Evolutionary conservation across 2,888 invertebrate genomes (phyloP), one percentile per base, ranked within the genome.

Genomic region (Punctoribates punctum): DNA sequence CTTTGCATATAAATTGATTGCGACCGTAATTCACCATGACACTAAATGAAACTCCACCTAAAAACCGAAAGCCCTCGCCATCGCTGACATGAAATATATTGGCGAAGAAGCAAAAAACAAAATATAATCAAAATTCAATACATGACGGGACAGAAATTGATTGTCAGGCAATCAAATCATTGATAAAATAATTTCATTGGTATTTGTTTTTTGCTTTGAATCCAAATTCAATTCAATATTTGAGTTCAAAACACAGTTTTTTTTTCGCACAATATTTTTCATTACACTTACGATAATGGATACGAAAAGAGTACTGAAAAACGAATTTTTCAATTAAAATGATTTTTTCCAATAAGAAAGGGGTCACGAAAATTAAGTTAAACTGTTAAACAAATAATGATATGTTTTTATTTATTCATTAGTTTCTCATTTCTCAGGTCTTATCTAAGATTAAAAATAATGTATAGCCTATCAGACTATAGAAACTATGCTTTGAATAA

Each of bases 371-470:
- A 60, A 60, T 13, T 60, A 29, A 60, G 27, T 27, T 42, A 60
- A 60, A 60, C 60, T 34, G 34, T 57, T 25, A 60, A 60, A 60
- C 60, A 60, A 60, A 60, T 60, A 60, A 60, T 57, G 25, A 57
- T 60, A 29, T 29, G 27, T 60, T 60, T 51, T 60, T 29, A 13
- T 42, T 42, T 42, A 42, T 42, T 42, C 42, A 42, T 42, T 42
- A 42, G 42, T 42, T 42, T 42, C 34, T 42, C 42, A 42, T 42
- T 42, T 42, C 42, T 34, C 34, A 34, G 34, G 34, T 34, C 34
- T 42, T 42, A 42, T 42, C 42, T 42, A 42, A 42, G 42, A 42
- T 42, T 42, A 42, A 42, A 42, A 42, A 42, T 42, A 42, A 42
- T 42, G 42, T 42, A 42, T 13, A 9, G 13, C 1, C 13, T 42